Percentiles rank a stretch among this genome's conserved stretches.
These are phyloP conservation scores for Onthophagus sagittarius DNA, from an alignment of 2,888 invertebrate species.

Conservation along the genomic window DNA sequence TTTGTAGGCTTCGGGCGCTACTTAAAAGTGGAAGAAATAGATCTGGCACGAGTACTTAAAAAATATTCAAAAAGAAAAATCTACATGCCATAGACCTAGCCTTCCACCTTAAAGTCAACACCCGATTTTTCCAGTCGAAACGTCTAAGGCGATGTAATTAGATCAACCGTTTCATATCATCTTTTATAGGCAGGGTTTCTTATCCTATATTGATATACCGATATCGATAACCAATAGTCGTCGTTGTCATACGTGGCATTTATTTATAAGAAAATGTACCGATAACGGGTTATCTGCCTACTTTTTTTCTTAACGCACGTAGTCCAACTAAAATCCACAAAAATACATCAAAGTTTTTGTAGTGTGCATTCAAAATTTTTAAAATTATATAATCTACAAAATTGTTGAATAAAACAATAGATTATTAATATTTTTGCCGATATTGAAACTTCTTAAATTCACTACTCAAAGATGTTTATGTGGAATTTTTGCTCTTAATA, in stretches of 20 bases:
- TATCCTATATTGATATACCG: constrained; percentile 29
- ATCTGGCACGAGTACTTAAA: constrained; percentile 34
- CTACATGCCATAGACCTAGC: constrained; percentile 32
- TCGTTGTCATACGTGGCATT: constrained; percentile 9
- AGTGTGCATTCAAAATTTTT: no score
- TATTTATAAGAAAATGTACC: constrained; percentile 8
- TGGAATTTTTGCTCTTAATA: neutral
- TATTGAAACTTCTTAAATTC: neutral
- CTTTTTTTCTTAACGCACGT: neutral
- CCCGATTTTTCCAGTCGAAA: constrained; percentile 10
- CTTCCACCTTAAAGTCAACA: constrained; percentile 30
- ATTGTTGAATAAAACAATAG: no score
- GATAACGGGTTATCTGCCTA: neutral
- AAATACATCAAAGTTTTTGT: no score
- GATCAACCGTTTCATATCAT: neutral
- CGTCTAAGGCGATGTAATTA: neutral
- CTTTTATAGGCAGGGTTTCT: constrained; percentile 22
- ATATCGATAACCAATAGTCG: constrained; percentile 32
- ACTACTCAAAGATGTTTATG: neutral
- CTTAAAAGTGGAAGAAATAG: constrained; percentile 40
- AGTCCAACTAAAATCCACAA: neutral
- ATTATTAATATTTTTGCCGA: no score
- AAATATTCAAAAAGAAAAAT: neutral
- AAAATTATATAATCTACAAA: no score
- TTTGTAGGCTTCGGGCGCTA: constrained; percentile 6